These are phyloP conservation scores for Sinonovacula constricta DNA, from an alignment of 1,140 invertebrate species.

Conservation along the genomic window DNA sequence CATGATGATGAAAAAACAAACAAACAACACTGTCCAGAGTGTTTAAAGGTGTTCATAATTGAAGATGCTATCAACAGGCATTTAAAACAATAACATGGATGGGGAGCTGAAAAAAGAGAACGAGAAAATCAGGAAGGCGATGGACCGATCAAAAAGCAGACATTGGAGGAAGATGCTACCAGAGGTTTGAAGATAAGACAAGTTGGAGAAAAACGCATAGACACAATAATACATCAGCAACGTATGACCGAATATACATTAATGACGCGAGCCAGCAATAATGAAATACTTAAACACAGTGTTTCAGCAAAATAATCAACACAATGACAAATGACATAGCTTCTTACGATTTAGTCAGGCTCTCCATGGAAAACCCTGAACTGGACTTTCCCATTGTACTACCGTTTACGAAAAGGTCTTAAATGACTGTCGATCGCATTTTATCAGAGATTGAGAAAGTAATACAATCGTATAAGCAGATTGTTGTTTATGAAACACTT, in stretches of 20 bases:
- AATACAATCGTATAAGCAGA: conserved; percentile 2
- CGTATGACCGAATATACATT: background rate
- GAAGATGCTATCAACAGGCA: conserved; percentile 1
- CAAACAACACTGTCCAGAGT: conserved; percentile 21
- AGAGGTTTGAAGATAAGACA: background rate
- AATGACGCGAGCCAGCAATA: background rate
- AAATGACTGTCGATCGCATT: conserved; percentile 1
- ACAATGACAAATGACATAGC: background rate
- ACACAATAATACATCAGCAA: conserved; percentile 3
- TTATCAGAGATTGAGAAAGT: conserved; percentile 4
- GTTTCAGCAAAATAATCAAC: background rate
- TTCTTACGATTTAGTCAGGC: background rate
- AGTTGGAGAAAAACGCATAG: conserved; percentile 1
- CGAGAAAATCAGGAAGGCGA: conserved; percentile 1
- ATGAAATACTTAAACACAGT: background rate
- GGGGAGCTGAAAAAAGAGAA: background rate
- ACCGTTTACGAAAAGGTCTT: background rate
- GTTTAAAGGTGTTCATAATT: conserved; percentile 5
- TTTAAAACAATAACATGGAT: conserved; percentile 9
- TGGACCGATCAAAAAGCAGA: background rate
- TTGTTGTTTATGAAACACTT: background rate
- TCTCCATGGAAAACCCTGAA: conserved; percentile 14
- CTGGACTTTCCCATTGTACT: background rate
- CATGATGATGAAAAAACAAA: conserved; percentile 6
- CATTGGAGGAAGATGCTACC: background rate